Evolutionary conservation across 2,797 vertebrate species (phyloP).

Genomic region (Gymnopithys bicolor): DNA sequence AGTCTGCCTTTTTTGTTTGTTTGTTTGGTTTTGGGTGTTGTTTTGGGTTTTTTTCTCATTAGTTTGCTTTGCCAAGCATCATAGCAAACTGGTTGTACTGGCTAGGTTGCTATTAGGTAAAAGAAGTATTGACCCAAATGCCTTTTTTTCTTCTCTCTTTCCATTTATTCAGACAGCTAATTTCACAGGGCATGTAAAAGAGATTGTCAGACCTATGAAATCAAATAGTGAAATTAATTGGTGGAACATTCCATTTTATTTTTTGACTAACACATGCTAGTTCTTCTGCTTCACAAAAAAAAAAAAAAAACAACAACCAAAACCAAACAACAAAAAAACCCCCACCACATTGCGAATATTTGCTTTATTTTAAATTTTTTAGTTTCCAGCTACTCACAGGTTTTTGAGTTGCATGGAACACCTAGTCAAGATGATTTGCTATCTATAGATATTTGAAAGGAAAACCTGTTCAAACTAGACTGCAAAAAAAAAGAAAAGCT

Average conservation of each 20-base stretch:
- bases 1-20: not conserved
- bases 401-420: not conserved
- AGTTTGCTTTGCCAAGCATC: not conserved
- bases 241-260: not conserved
- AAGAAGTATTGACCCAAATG: not conserved
- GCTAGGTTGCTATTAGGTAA: not conserved
- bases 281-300: not conserved
- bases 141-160: not conserved
- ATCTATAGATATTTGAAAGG: not conserved
- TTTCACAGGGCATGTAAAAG: not conserved
- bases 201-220: not conserved
- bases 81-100: not conserved
- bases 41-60: not conserved
- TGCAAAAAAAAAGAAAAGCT: not conserved
- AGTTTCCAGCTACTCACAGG: not conserved
- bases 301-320: no score
- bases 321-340: no score
- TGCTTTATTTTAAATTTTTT: not conserved
- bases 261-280: accelerated
- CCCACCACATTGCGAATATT: accelerated
- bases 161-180: not conserved
- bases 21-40: no score
- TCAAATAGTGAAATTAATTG: not conserved
- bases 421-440: not conserved
- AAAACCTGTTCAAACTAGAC: not conserved